Percentiles rank a stretch among this genome's conserved stretches.
phyloP scores from a whole-genome alignment of 2,888 invertebrate species.

The Paralinhomoeus sp. region DNA sequence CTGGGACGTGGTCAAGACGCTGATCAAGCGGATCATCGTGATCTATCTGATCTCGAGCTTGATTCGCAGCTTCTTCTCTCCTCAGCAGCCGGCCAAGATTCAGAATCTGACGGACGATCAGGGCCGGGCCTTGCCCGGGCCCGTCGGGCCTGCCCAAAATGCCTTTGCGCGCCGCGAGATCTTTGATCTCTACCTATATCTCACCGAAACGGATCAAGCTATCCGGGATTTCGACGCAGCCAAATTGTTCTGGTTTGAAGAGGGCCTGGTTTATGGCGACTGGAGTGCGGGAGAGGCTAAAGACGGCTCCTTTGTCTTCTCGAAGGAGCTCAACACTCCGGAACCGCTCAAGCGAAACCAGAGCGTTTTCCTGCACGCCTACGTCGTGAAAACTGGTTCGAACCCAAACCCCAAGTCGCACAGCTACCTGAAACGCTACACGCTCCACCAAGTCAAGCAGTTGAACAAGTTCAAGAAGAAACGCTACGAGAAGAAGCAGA shows the following conservation, averaged over 20 bases:
- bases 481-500: conserved; percentile 60
- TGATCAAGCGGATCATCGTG: conserved; percentile 26
- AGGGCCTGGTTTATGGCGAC: conserved; percentile 30
- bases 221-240: conserved; percentile 19
- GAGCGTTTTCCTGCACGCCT: conserved; percentile 74
- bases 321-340: conserved; percentile 22
- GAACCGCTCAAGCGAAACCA: conserved; percentile 41
- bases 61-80: conserved; percentile 16
- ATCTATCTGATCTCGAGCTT: conserved; percentile 28
- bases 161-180: conserved; percentile 25
- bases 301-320: conserved; percentile 27
- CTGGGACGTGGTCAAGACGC: conserved; percentile 2
- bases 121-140: neutral
- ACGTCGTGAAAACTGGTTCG: conserved; percentile 52
- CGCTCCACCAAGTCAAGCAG: conserved; percentile 17
- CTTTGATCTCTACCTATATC: conserved; percentile 31
- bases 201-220: conserved; percentile 22
- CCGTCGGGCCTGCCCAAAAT: conserved; percentile 13
- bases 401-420: conserved; percentile 46
- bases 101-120: neutral
- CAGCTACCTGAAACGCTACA: conserved; percentile 14
- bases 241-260: conserved; percentile 28
- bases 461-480: conserved; percentile 75
- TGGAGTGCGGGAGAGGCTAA: conserved; percentile 23
- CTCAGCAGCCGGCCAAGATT: conserved; percentile 27